Percentiles rank a stretch among this genome's conserved stretches.
These are phyloP conservation scores for Tetranychus piercei DNA, from an alignment of 2,888 invertebrate species.

Conservation along the genomic window DNA sequence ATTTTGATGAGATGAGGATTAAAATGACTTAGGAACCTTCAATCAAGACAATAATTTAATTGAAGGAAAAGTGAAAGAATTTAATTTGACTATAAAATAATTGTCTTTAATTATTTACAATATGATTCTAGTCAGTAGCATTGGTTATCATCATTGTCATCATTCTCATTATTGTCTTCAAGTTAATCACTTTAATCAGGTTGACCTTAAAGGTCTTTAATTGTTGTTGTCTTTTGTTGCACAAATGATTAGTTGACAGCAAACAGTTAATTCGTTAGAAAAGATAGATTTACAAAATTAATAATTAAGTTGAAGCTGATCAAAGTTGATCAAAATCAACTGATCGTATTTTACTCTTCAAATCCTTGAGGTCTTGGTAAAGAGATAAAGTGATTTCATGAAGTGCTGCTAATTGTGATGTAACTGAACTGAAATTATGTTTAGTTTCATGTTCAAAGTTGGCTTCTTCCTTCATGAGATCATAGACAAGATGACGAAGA, in stretches of 20 bases:
- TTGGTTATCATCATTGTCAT: too few species aligned
- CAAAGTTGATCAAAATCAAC: neutral
- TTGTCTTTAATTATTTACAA: too few species aligned
- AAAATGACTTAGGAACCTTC: neutral
- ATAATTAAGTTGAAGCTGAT: neutral
- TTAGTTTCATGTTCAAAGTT: constrained; percentile 19
- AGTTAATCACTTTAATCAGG: too few species aligned
- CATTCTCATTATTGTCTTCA: too few species aligned
- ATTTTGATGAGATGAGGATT: neutral
- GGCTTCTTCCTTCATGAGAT: neutral
- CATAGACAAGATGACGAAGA: neutral
- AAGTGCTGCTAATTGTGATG: constrained; percentile 18
- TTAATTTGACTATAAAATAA: neutral
- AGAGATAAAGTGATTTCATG: constrained; percentile 20
- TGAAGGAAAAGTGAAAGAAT: neutral
- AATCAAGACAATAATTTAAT: neutral
- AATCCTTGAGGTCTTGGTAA: constrained; percentile 16
- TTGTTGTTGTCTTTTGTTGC: neutral
- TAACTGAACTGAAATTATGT: constrained; percentile 19
- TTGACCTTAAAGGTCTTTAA: neutral
- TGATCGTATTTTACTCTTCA: constrained; percentile 13
- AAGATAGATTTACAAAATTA: neutral
- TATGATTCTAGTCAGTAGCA: too few species aligned
- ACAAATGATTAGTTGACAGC: neutral
- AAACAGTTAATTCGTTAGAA: neutral